Evolutionary conservation across 2,113 vertebrate species (phyloP), one percentile per base, ranked within the genome.

Genomic region (Hyla sarda): DNA sequence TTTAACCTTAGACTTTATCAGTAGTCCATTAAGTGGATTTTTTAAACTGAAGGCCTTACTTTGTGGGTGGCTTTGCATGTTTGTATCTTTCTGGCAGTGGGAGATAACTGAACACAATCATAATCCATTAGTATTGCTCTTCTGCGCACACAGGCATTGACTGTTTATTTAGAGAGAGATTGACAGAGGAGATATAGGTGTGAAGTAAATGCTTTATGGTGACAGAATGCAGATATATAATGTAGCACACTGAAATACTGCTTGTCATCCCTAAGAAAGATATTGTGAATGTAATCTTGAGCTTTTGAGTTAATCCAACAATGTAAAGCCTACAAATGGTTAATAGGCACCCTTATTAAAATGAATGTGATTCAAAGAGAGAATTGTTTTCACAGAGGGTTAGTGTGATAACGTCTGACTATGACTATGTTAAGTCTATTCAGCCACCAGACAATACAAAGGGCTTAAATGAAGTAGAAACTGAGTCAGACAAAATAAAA

Each of bases 21-120:
- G 74, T 69, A 69, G 76, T 78, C 28, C 75, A 67, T 52, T 76
- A 58, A 77, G 76, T 28, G 8, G 58, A 79, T 60, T 69, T 84
- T 71, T 45, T 25, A 41, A 85, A 85, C 28, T 56, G 60, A 71
- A 85, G 75, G 75, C 34, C 73, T 86, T 73, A 80, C 84, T 72
- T 86, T 56, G 76, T 86, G 84, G 84, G 84, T 86, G 84, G 84
- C 50, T 80, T 80, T 80, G 60, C 60, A 80, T 80, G 84, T 86
- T 86, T 47, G 47, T 72, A 56, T 85, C 47, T 71, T 54, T 78
- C 76, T 86, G 76, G 84, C 84, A 80, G 84, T n/a, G 30, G 84
- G 73, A 86, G 76, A 86, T 80, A 85, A 85, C 76, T 56, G 62
- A 86, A 56, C 76, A 58, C 76, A 86, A 86, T 71, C 75, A 79